Evolutionary conservation across 2,113 vertebrate species (phyloP), one percentile per base, ranked within the genome.

Genomic region (Peromyscus maniculatus): DNA sequence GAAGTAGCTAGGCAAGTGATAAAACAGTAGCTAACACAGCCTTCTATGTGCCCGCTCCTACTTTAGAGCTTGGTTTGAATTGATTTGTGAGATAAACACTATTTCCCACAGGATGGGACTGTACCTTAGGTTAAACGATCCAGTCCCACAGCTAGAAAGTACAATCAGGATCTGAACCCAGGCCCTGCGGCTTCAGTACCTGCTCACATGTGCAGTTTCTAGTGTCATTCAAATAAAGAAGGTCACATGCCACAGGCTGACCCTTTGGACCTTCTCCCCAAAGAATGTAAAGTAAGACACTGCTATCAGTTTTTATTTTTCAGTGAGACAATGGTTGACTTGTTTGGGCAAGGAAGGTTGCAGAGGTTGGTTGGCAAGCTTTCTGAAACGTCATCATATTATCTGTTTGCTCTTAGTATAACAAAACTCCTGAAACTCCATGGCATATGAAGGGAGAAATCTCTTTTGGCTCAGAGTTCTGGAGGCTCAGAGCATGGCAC

Each of bases 281-380:
- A 96, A 95, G 82, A 94, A 90, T 55, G 55, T 36, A 43, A 93
- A 92, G 43, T 57, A 15, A 78, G 78, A 52, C 49, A 12, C 7
- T 39, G 28, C 89, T n/a, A 3, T 90, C 46, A 19, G 69, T 52
- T 93, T 28, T 33, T 88, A 24, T 84, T 92, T 92, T 69, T 83
- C 64, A 39, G 5, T 2, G 86, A 93, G 82, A 91, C 83, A 66
- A 9, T 57, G 3, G 16, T 15, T 46, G 39, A 24, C 69, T 77
- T 75, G 62, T 91, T 89, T 31, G 36, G 62, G 31, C 17, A 72
- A n/a, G 43, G 24, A 15, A 77, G 46, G 22, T 87, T 72, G 31
- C 66, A n/a, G 5, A 7, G 24, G n/a, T 69, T 94, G 77, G 24
- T 75, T 71, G 74, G 62, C 82, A 83, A 71, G 15, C 52, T 28